Percentiles rank a stretch among this genome's conserved stretches.
phyloP scores from a whole-genome alignment of 2,797 vertebrate species.

The Microctenopoma stevenorrisi region DNA sequence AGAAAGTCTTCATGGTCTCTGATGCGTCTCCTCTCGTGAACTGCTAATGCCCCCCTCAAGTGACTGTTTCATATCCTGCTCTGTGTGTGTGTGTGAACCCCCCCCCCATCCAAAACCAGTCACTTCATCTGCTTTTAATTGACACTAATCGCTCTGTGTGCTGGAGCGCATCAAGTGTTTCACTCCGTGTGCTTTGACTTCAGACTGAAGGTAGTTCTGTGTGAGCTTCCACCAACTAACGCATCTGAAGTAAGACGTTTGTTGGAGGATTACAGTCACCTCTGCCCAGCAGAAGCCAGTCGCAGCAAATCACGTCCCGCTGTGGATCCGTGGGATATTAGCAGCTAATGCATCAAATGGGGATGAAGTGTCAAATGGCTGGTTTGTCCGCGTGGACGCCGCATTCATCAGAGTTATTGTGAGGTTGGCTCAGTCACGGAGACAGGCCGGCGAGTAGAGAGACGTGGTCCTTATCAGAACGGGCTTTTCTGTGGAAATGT shows the following conservation, averaged over 20 bases:
- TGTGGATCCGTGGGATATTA: slow-evolving; percentile 54
- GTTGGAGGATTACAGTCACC: slow-evolving; percentile 62
- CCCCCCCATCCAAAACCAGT: slow-evolving; percentile 28
- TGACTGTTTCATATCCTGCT: too few species aligned
- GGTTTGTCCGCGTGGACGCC: slow-evolving; percentile 76
- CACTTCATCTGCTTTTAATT: slow-evolving; percentile 56
- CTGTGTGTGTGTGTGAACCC: too few species aligned
- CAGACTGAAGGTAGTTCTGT: slow-evolving; percentile 28
- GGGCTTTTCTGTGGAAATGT: slow-evolving; percentile 55
- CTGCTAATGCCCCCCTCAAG: slow-evolving; percentile 42
- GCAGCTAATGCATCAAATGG: slow-evolving; percentile 72
- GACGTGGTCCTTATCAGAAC: slow-evolving; percentile 48
- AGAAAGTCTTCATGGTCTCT: slow-evolving; percentile 42
- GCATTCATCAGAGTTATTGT: slow-evolving; percentile 81
- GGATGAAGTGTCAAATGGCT: slow-evolving; percentile 74
- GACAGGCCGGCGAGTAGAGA: slow-evolving; percentile 45
- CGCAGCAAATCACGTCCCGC: slow-evolving; percentile 43
- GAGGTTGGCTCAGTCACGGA: slow-evolving; percentile 50
- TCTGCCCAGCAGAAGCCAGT: slow-evolving; percentile 31
- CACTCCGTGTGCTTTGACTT: slow-evolving; percentile 10
- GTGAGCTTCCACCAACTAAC: slow-evolving; percentile 30
- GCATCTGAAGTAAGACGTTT: slow-evolving; percentile 58
- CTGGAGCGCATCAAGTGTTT: slow-evolving; percentile 31
- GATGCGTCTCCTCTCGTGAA: slow-evolving; percentile 51
- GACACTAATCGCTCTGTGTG: slow-evolving; percentile 38